Conservation (phyloP, 2,797 vertebrate genomes). For the Anas georgica region DNA sequence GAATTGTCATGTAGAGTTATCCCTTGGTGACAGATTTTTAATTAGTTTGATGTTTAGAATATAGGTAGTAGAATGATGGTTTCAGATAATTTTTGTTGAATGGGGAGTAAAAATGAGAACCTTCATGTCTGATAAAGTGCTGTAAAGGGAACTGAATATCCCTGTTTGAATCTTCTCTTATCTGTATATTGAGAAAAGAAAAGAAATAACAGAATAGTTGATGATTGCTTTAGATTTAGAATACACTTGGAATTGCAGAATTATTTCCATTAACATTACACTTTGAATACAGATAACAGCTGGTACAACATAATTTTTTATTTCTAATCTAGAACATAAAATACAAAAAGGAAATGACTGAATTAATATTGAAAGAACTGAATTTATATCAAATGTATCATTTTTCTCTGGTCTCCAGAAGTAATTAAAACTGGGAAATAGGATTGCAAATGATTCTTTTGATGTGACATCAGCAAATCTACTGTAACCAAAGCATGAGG, state of each 20-base stretch:
- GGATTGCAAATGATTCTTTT: slow-evolving; percentile 59
- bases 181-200: background rate
- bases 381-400: slow-evolving; percentile 37
- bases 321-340: slow-evolving; percentile 4
- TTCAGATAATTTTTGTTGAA: slow-evolving; percentile 35
- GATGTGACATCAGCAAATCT: slow-evolving; percentile 55
- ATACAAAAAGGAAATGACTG: background rate
- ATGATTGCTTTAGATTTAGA: slow-evolving; percentile 33
- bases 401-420: slow-evolving; percentile 37
- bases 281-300: slow-evolving; percentile 45
- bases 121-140: slow-evolving; percentile 16
- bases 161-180: slow-evolving; percentile 22
- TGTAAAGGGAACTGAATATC: slow-evolving; percentile 33
- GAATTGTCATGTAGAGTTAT: background rate
- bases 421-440: slow-evolving; percentile 73
- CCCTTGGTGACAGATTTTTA: background rate
- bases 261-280: slow-evolving; percentile 37
- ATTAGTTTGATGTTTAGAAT: slow-evolving; percentile 40
- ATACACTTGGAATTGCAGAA: slow-evolving; percentile 35
- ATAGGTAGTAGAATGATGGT: background rate
- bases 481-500: slow-evolving; percentile 32
- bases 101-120: slow-evolving; percentile 24
- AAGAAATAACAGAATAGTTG: background rate
- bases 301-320: slow-evolving; percentile 42
- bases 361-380: slow-evolving; percentile 16